phyloP scores from a whole-genome alignment of 2,888 invertebrate species.

The Punctoribates punctum region DNA sequence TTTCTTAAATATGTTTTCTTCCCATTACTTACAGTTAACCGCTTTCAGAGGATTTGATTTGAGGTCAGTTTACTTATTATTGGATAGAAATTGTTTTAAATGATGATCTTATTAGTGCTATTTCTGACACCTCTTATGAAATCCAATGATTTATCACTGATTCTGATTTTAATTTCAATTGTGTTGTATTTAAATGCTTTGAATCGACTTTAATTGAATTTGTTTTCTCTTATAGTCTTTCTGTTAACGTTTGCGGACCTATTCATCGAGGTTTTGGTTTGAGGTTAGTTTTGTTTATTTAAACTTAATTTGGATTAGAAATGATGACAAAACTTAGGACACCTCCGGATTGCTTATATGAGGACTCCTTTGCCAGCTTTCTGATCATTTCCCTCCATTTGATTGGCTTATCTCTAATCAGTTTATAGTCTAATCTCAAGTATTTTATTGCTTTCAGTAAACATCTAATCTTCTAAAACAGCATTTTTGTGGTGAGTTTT shows the following conservation, averaged over 20 bases:
- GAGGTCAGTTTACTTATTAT: no score
- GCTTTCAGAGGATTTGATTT: no score
- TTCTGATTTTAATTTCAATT: not conserved
- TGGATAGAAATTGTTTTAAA: no score
- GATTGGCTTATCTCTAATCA: not conserved
- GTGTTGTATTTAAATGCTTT: not conserved
- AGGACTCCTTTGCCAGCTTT: not conserved
- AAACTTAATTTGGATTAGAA: not conserved
- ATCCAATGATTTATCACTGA: not conserved
- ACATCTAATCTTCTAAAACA: not conserved
- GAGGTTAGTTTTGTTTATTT: not conserved
- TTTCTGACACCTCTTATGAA: conserved; percentile 26
- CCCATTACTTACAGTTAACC: no score
- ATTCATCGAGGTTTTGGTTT: not conserved
- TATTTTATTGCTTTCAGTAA: not conserved
- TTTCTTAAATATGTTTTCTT: not conserved
- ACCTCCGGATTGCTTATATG: conserved; percentile 24
- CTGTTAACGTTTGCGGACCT: not conserved
- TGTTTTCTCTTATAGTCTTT: not conserved
- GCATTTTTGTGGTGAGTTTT: not conserved
- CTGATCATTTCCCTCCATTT: not conserved
- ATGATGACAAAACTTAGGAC: conserved; percentile 32
- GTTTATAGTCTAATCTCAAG: not conserved
- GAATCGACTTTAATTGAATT: not conserved
- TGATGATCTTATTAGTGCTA: not conserved